Evolutionary conservation across 30 jellyfish, hydroid and myxozoan species (phyloP), one percentile per base, ranked within the genome.

Genomic region (Aurelia sp.): DNA sequence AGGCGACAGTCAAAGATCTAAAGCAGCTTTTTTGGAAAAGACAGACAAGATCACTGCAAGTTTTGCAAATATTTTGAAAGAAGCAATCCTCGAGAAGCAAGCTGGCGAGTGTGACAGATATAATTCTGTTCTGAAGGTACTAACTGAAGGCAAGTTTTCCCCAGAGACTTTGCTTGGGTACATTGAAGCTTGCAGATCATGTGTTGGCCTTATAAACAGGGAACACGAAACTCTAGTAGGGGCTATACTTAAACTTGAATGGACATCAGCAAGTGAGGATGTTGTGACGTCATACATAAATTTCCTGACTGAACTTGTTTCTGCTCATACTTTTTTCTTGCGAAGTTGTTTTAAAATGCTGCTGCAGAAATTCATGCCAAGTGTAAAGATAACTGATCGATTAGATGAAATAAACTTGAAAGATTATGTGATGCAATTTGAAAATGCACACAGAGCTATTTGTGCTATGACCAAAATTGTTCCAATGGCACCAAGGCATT

Each of bases 211-310:
- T 16, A 53, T 85, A 63, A 65, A 64, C 31, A 77, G 81, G 65
- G 88, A 74, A 4, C 89, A 85, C 16, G 95, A 85, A 50, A 65
- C 78, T 48, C 68, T 85, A 6, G 95, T 85, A 10, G 95, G 95
- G 13, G 80, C 78, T 18, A 64, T 85, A 30, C 72, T 85, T 74
- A 64, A 67, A 57, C 47, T 85, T 3, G 81, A 85, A 0, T 85
- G 95, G 95, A 48, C 67, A 44, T 50, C 62, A 8, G 61, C 66
- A 38, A 74, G 53, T 17, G 84, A 64, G 6, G 67, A 52, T 13
- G 22, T 85, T 62, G 88, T 75, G 0, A 59, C 52, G 31, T 13
- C 35, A 18, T 85, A 85, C 77, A 63, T 85, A 16, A 52, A 65
- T 27, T 74, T 85, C n/a, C 77, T 85, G 55, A 77, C 75, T 15